A percentile compares a stretch with the other conserved stretches of the same genome.
Conservation (phyloP, 2,797 vertebrate genomes). For the Holocentrus rufus region DNA sequence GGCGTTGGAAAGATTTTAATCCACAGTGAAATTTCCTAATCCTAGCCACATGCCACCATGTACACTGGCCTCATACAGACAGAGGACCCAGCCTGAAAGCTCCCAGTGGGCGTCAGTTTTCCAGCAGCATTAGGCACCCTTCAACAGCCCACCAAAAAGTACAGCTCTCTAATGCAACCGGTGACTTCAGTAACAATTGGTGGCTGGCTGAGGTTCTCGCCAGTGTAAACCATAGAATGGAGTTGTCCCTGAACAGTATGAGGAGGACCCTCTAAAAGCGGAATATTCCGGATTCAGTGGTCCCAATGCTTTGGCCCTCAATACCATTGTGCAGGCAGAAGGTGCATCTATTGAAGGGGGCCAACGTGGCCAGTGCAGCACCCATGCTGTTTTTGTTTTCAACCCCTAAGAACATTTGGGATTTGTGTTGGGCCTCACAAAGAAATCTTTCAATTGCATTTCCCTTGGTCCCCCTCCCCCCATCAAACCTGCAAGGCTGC, state of each 20-base stretch:
- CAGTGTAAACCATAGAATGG: not conserved
- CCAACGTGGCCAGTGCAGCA: slow-evolving; percentile 43
- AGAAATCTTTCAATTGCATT: slow-evolving; percentile 72
- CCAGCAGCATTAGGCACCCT: slow-evolving; percentile 24
- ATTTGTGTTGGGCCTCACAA: slow-evolving; percentile 74
- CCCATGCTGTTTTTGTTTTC: slow-evolving; percentile 75
- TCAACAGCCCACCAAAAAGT: slow-evolving; percentile 21
- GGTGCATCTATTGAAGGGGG: slow-evolving; percentile 65
- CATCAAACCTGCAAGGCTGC: slow-evolving; percentile 52
- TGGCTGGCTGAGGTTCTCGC: slow-evolving; percentile 10
- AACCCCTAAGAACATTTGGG: slow-evolving; percentile 71
- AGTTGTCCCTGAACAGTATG: slow-evolving; percentile 9
- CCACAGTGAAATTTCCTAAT: slow-evolving; percentile 85
- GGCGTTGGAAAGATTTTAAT: slow-evolving; percentile 78
- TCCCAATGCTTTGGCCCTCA: slow-evolving; percentile 6
- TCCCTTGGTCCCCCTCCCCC: slow-evolving; percentile 43
- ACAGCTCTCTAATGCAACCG: not conserved
- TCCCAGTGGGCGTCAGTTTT: slow-evolving; percentile 36
- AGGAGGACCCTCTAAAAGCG: not conserved
- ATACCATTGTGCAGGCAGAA: slow-evolving; percentile 49
- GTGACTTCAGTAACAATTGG: not conserved
- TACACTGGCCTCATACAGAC: slow-evolving; percentile 69
- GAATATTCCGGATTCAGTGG: slow-evolving; percentile 24
- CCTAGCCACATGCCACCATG: slow-evolving; percentile 82
- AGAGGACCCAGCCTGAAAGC: slow-evolving; percentile 55